Evolutionary conservation across 2,113 vertebrate species (phyloP).

Genomic region (Atractosteus spatula): DNA sequence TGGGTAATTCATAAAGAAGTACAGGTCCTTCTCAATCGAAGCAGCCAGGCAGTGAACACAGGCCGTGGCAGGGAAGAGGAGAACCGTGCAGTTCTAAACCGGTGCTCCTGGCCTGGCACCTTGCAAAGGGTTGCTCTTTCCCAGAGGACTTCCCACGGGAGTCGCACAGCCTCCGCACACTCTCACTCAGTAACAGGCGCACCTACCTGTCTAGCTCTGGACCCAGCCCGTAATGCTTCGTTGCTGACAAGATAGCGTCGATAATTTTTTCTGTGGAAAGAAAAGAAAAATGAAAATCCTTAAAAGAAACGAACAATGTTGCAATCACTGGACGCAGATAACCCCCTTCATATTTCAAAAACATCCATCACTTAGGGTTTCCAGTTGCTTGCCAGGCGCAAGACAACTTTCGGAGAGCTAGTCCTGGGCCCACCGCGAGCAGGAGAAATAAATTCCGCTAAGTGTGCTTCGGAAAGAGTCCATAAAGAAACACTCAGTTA

Average conservation of each 20-base stretch:
- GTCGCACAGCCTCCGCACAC: no score
- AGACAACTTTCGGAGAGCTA: not conserved
- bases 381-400: constrained; percentile 23
- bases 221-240: constrained; percentile 85
- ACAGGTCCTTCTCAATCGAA: no score
- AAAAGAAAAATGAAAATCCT: constrained; percentile 29
- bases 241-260: constrained; percentile 82
- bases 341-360: not conserved
- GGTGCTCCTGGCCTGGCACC: no score
- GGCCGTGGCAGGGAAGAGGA: no score
- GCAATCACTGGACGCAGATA: not conserved
- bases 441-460: not conserved
- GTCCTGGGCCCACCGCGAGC: not conserved
- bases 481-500: constrained; percentile 53
- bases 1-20: no score
- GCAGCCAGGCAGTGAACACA: no score
- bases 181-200: no score
- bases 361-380: constrained; percentile 25
- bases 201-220: constrained; percentile 85
- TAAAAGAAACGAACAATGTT: not conserved
- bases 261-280: constrained; percentile 83
- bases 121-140: no score
- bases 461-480: constrained; percentile 17
- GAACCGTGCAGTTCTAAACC: no score
- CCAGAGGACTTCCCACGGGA: no score